Conservation (phyloP, 2,113 vertebrate species). For the Hydrochoerus hydrochaeris region DNA sequence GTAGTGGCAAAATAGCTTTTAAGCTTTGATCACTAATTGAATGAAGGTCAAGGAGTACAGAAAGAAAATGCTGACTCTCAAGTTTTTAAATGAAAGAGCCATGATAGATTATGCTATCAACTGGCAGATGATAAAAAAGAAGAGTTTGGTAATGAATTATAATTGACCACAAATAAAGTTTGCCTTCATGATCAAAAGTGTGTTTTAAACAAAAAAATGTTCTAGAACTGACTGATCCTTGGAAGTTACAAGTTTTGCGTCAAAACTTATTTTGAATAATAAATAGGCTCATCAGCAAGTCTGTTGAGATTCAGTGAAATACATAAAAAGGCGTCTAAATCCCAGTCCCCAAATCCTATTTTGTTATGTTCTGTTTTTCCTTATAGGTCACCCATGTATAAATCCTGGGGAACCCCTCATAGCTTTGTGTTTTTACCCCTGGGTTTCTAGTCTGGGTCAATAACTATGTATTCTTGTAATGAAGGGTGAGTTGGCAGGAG, state of each 20-base stretch:
- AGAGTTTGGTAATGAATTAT: slow-evolving; percentile 17
- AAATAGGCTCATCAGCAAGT: neutral
- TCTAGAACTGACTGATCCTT: neutral
- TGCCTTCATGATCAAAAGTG: slow-evolving; percentile 8
- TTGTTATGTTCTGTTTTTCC: slow-evolving; percentile 27
- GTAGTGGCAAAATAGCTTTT: neutral
- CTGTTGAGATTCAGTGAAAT: neutral
- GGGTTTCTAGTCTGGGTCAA: slow-evolving; percentile 50
- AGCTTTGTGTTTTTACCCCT: slow-evolving; percentile 9
- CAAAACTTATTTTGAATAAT: neutral
- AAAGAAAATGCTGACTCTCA: neutral
- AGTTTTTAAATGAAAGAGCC: neutral
- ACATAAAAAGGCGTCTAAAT: neutral
- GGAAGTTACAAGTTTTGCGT: neutral
- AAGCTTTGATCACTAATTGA: neutral
- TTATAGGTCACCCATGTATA: slow-evolving; percentile 65
- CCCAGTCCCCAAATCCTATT: slow-evolving; percentile 9
- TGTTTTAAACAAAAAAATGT: neutral
- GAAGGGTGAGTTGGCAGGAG: slow-evolving; percentile 57
- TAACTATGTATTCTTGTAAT: slow-evolving; percentile 67
- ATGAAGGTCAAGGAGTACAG: neutral
- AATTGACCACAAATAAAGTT: slow-evolving; percentile 5
- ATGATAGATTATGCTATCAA: slow-evolving; percentile 35
- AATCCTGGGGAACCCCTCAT: slow-evolving; percentile 54
- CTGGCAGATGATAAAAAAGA: slow-evolving; percentile 47